A percentile compares a stretch with the other conserved stretches of the same genome.
These are phyloP conservation scores for Campoletis raptor DNA, from an alignment of 2,888 invertebrate species.

Conservation along the genomic window DNA sequence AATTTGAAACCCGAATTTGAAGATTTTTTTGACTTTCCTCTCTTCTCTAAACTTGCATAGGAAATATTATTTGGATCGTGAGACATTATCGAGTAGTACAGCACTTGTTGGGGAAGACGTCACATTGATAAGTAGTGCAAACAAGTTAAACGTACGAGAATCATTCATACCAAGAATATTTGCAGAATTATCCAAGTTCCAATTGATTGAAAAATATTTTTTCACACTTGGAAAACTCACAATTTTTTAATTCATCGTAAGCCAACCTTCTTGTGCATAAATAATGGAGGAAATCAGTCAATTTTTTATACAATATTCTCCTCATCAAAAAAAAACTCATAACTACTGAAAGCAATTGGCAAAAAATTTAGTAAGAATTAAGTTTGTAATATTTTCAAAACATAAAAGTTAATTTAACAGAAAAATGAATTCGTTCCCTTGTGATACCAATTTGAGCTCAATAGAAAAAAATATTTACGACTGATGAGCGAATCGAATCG, in stretches of 20 bases:
- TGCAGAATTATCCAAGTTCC: background rate
- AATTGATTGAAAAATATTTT: background rate
- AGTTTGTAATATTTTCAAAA: background rate
- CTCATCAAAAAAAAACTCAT: background rate
- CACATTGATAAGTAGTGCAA: background rate
- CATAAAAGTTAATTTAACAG: no score
- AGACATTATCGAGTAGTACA: background rate
- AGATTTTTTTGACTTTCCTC: background rate
- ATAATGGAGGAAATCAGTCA: no score
- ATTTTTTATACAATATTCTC: no score
- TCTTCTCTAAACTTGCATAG: background rate
- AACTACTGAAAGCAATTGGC: background rate
- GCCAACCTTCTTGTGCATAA: background rate
- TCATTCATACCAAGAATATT: background rate
- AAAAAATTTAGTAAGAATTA: background rate
- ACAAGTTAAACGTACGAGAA: background rate
- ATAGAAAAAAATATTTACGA: background rate
- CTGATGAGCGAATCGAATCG: background rate
- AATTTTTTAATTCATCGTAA: background rate
- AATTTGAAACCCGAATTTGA: background rate
- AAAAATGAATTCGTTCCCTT: no score
- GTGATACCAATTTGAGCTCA: no score
- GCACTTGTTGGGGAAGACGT: background rate
- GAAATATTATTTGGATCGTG: background rate
- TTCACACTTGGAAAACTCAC: background rate